Percentiles rank a stretch among this genome's conserved stretches.
Evolutionary conservation across 1,140 invertebrate genomes (phyloP).

Genomic region (Zaprionus taronus): DNA sequence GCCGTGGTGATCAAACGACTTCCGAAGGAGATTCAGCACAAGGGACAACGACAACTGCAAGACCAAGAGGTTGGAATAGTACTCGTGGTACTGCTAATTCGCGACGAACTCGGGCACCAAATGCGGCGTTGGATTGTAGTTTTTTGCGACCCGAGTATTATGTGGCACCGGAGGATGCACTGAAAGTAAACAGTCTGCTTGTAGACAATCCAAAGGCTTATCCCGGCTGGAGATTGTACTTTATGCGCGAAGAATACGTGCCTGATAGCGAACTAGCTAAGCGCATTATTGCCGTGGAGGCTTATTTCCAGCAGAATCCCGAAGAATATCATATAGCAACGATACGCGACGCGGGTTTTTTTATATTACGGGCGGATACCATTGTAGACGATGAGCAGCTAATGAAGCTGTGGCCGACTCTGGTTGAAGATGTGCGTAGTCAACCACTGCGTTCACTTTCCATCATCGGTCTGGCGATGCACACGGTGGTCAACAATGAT

Average conservation of each 20-base stretch:
- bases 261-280: slow-evolving; percentile 76
- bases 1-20: slow-evolving; percentile 36
- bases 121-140: slow-evolving; percentile 43
- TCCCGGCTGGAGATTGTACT: slow-evolving; percentile 88
- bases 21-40: neutral
- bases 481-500: slow-evolving; percentile 85
- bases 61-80: slow-evolving; percentile 55
- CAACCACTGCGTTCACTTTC: slow-evolving; percentile 86
- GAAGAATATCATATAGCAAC: slow-evolving; percentile 82
- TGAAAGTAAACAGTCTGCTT: slow-evolving; percentile 54
- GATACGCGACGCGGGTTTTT: slow-evolving; percentile 85
- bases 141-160: slow-evolving; percentile 70
- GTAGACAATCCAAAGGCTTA: slow-evolving; percentile 83
- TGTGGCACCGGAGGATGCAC: slow-evolving; percentile 66
- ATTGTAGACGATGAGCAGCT: slow-evolving; percentile 86
- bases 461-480: slow-evolving; percentile 87
- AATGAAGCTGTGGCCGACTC: slow-evolving; percentile 85
- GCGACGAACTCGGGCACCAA: neutral
- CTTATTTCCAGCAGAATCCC: slow-evolving; percentile 76
- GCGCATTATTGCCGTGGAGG: slow-evolving; percentile 84
- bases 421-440: slow-evolving; percentile 86
- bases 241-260: slow-evolving; percentile 86
- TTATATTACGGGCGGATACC: slow-evolving; percentile 84
- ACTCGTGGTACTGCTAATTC: slow-evolving; percentile 3
- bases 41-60: neutral